phyloP scores from a whole-genome alignment of 53 echinoderm and acorn worm species.

The Hippasteria phrygiana region DNA sequence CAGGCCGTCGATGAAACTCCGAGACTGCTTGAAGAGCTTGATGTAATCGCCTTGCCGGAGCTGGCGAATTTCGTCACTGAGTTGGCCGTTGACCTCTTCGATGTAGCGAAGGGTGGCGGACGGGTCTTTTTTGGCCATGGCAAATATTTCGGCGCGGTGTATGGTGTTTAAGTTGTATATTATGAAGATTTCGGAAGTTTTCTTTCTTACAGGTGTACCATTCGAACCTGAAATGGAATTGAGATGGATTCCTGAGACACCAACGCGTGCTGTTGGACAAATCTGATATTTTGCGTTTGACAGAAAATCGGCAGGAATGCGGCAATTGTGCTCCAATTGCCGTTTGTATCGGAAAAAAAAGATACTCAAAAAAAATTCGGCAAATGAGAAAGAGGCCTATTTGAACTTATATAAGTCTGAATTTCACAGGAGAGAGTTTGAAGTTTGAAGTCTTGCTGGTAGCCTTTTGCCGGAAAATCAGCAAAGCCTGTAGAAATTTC shows the following conservation, averaged over 20 bases:
- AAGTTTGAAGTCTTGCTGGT: too few relatives aligned
- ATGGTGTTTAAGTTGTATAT: background rate
- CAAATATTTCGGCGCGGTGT: background rate
- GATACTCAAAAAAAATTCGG: too few relatives aligned
- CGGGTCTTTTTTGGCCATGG: slow-evolving; percentile 76
- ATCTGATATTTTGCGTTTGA: too few relatives aligned
- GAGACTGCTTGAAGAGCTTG: slow-evolving; percentile 86
- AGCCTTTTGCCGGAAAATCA: too few relatives aligned
- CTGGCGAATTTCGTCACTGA: slow-evolving; percentile 73
- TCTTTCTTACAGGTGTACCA: background rate
- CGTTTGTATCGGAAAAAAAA: too few relatives aligned
- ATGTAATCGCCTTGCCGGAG: slow-evolving; percentile 78
- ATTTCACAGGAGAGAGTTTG: too few relatives aligned
- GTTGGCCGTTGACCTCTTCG: slow-evolving; percentile 79
- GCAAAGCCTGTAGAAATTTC: too few relatives aligned
- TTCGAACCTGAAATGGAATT: background rate
- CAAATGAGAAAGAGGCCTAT: too few relatives aligned
- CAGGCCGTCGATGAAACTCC: slow-evolving; percentile 92
- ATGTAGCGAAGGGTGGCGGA: slow-evolving; percentile 71
- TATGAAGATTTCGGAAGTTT: background rate
- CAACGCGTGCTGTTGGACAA: too few relatives aligned
- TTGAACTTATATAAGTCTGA: too few relatives aligned
- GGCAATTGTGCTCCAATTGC: too few relatives aligned
- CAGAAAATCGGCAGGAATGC: too few relatives aligned
- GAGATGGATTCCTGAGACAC: background rate